Conservation (phyloP, 2,797 vertebrate species). For the Ceyx erithaca region DNA sequence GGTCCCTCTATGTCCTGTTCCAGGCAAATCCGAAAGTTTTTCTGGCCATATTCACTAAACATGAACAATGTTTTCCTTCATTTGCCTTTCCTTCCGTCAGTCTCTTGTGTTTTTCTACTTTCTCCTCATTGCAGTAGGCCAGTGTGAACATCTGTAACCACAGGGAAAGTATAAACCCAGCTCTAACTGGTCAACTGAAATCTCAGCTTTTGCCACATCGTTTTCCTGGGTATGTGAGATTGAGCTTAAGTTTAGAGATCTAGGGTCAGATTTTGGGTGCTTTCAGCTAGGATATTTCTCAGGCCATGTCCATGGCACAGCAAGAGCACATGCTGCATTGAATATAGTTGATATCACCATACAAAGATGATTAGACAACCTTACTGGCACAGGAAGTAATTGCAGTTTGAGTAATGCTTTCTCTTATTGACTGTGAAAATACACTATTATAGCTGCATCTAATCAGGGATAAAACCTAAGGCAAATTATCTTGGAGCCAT, state of each 20-base stretch:
- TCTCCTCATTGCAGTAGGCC: neutral
- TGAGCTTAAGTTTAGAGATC: neutral
- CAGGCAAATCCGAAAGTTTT: neutral
- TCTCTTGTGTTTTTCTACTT: neutral
- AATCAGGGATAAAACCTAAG: neutral
- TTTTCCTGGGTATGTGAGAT: constrained; percentile 13
- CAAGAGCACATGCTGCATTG: neutral
- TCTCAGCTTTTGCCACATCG: neutral
- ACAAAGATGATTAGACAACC: neutral
- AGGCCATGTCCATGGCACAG: neutral
- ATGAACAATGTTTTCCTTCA: neutral
- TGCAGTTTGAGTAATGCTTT: constrained; percentile 7
- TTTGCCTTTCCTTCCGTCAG: neutral
- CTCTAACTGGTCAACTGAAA: constrained; percentile 1
- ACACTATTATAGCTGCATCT: neutral
- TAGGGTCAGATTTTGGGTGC: neutral
- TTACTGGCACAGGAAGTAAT: neutral
- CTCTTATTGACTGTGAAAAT: neutral
- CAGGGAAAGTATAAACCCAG: neutral
- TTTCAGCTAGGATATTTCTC: neutral
- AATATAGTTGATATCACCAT: neutral
- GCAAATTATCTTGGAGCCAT: neutral
- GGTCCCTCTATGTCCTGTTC: neutral
- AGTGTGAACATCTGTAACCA: constrained; percentile 36
- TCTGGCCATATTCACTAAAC: neutral